These are phyloP conservation scores for Cyclina sinensis DNA, from an alignment of 1,140 invertebrate genomes.

Conservation along the genomic window DNA sequence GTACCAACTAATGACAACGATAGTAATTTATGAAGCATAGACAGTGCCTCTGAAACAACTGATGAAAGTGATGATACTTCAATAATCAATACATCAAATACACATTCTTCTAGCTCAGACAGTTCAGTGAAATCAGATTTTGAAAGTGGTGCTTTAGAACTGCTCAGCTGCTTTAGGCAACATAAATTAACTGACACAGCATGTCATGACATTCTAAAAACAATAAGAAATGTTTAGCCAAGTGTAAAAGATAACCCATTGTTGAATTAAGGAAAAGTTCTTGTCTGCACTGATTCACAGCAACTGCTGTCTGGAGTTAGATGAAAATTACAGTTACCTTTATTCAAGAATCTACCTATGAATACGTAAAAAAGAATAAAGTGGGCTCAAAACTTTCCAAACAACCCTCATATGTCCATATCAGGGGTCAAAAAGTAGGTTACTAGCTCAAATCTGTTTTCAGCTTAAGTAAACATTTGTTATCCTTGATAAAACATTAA, in stretches of 20 bases:
- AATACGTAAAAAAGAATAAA: no score
- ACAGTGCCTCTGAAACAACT: background rate
- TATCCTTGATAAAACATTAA: no score
- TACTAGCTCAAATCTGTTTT: no score
- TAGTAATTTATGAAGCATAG: background rate
- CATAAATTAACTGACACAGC: background rate
- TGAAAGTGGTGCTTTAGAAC: background rate
- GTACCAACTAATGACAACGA: background rate
- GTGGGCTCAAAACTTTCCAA: no score
- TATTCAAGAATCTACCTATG: no score
- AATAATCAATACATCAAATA: background rate
- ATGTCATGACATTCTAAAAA: background rate
- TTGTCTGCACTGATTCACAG: no score
- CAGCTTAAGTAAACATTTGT: no score
- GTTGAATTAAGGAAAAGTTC: background rate
- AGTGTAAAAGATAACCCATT: background rate
- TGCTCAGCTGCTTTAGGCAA: background rate
- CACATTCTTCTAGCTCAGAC: background rate
- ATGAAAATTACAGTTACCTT: no score
- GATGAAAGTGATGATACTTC: constrained; percentile 7
- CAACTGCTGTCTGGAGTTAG: no score
- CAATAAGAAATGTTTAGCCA: background rate
- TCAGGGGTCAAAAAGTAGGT: no score
- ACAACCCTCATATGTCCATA: no score
- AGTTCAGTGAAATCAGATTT: background rate